Conservation (phyloP, 2,888 invertebrate genomes). For the Stenolophus ochropezus region DNA sequence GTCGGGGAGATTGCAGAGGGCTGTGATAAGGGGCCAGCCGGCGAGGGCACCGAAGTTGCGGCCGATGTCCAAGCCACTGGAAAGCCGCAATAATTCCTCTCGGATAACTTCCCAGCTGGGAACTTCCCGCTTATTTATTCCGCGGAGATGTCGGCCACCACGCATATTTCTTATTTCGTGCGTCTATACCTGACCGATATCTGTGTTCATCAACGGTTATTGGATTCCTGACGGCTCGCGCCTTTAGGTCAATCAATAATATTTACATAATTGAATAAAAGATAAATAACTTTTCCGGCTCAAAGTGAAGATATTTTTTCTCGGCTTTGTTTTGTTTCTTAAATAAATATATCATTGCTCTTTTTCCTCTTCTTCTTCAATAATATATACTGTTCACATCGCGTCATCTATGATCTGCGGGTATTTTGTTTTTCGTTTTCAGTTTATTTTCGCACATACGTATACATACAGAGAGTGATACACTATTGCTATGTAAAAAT, state of each 20-base stretch:
- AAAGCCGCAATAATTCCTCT: slow-evolving; percentile 13
- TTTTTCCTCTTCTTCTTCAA: background rate
- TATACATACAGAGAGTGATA: too few species aligned
- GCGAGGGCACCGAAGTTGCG: background rate
- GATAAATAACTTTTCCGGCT: background rate
- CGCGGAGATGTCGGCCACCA: background rate
- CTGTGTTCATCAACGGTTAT: background rate
- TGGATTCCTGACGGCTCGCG: background rate
- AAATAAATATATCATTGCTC: background rate
- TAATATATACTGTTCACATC: background rate
- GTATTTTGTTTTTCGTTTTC: too few species aligned
- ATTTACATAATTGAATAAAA: background rate
- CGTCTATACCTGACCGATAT: background rate
- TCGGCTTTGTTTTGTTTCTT: background rate
- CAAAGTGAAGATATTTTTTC: background rate
- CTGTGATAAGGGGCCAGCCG: background rate
- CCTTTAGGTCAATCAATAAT: background rate
- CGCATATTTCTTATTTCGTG: slow-evolving; percentile 4
- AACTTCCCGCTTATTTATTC: background rate
- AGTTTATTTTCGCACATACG: too few species aligned
- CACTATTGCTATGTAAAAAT: too few species aligned
- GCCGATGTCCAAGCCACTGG: background rate
- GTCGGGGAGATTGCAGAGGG: background rate
- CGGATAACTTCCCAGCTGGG: background rate
- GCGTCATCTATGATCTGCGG: too few species aligned